Conservation (phyloP, 1,140 invertebrate species). For the Pantala flavescens region DNA sequence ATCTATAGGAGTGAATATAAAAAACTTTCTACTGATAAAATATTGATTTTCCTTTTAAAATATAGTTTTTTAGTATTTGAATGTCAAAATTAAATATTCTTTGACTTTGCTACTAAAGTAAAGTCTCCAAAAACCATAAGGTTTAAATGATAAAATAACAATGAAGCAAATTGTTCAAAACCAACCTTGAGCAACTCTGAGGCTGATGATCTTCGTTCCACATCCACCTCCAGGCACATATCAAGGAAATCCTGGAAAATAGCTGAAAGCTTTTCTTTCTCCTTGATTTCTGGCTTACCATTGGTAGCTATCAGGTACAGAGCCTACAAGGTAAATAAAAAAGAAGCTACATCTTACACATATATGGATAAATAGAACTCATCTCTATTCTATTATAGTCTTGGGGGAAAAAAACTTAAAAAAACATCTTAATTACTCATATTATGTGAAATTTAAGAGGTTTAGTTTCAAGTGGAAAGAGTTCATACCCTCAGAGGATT, state of each 20-base stretch:
- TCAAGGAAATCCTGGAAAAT: slow-evolving; percentile 98
- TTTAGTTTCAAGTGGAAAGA: not conserved
- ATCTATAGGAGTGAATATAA: too few relatives aligned
- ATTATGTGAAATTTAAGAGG: not conserved
- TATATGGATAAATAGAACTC: too few relatives aligned
- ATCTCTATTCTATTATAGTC: too few relatives aligned
- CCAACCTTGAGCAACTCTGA: slow-evolving; percentile 80
- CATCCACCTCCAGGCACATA: slow-evolving; percentile 95
- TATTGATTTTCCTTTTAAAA: too few relatives aligned
- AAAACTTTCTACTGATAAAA: too few relatives aligned
- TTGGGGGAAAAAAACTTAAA: not conserved
- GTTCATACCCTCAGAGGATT: slow-evolving; percentile 65
- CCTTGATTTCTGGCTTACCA: slow-evolving; percentile 98
- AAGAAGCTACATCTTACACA: too few relatives aligned
- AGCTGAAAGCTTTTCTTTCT: slow-evolving; percentile 88
- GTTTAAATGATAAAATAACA: not conserved
- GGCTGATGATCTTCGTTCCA: slow-evolving; percentile 82
- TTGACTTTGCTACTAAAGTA: too few relatives aligned
- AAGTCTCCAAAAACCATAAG: slow-evolving; percentile 12
- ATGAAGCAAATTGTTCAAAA: not conserved
- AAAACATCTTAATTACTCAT: not conserved
- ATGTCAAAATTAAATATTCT: too few relatives aligned
- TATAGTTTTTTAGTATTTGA: too few relatives aligned
- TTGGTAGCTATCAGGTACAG: slow-evolving; percentile 98
- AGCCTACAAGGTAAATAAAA: slow-evolving; percentile 48